A percentile compares a stretch with the other conserved stretches of the same genome.
Conservation (phyloP, 2,797 vertebrate species). For the Sebastes steindachneri region DNA sequence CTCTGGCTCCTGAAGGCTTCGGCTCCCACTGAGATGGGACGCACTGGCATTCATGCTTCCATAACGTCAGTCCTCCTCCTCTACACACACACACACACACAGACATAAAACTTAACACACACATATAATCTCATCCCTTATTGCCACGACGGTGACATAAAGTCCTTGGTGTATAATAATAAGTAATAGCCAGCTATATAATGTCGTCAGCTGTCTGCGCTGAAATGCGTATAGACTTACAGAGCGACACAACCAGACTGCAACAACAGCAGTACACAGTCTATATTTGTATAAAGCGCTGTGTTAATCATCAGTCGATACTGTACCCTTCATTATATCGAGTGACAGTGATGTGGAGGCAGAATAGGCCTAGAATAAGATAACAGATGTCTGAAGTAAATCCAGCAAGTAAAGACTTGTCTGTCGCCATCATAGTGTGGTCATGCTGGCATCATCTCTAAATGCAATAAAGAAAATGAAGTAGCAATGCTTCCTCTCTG, state of each 20-base stretch:
- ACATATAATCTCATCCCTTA: constrained; percentile 5
- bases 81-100: constrained; percentile 1
- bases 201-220: constrained; percentile 6
- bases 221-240: neutral
- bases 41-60: constrained; percentile 52
- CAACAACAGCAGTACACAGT: constrained; percentile 1
- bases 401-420: constrained; percentile 12
- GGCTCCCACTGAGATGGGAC: constrained; percentile 63
- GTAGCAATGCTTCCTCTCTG: constrained; percentile 30
- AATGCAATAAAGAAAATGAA: constrained; percentile 46
- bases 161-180: neutral
- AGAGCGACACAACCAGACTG: neutral
- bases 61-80: constrained; percentile 34
- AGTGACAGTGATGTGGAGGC: constrained; percentile 1
- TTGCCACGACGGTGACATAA: constrained; percentile 15
- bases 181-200: constrained; percentile 9
- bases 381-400: neutral
- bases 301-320: neutral
- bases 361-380: neutral
- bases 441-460: constrained; percentile 38
- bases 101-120: neutral
- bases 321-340: neutral
- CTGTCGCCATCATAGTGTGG: constrained; percentile 29
- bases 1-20: constrained; percentile 59
- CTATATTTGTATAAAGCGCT: neutral